Evolutionary conservation across 2,113 vertebrate genomes (phyloP), one percentile per base, ranked within the genome.

Genomic region (Laticauda colubrina): DNA sequence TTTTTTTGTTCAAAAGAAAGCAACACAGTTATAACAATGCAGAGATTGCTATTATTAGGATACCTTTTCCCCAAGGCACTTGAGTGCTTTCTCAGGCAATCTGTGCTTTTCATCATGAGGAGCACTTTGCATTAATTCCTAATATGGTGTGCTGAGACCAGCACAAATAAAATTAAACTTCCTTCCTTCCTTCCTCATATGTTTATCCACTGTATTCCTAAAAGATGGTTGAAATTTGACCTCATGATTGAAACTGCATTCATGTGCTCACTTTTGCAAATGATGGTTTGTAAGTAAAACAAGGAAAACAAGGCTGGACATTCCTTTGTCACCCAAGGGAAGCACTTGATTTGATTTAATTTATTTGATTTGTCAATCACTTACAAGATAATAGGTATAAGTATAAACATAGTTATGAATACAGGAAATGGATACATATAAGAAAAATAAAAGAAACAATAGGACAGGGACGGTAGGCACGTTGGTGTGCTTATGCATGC

Each of bases 41-140:
- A 5, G 29, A 89, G 29, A 59, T 55, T 88, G 23, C 51, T 15
- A 0, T 20, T 86, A 86, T 92, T 92, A 86, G 7, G 90, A 54
- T 1, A 1, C 26, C 89, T 90, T 94, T 89, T 87, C 89, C 39
- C 34, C 23, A 11, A 69, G n/a, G 39, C 3, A 93, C 9, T 0
- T 23, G 12, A 20, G 14, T 54, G 57, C 34, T 26, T 89, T 94
- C 88, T 29, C 81, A 91, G 59, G 43, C 1, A 91, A 89, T n/a
- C 90, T 55, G 86, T 0, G 81, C 2, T 91, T 93, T 91, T 53
- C 9, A 20, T 29, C 23, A 48, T 9, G 54, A 43, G 55, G 43
- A 85, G 21, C 29, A 53, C 88, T 90, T 86, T 93, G 88, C 69
- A 34, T 93, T 59, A 57, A 85, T 93, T 53, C 54, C 55, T n/a